Evolutionary conservation across 92 coral and sea anemone species (phyloP).

Genomic region (Epizoanthus ramosus): DNA sequence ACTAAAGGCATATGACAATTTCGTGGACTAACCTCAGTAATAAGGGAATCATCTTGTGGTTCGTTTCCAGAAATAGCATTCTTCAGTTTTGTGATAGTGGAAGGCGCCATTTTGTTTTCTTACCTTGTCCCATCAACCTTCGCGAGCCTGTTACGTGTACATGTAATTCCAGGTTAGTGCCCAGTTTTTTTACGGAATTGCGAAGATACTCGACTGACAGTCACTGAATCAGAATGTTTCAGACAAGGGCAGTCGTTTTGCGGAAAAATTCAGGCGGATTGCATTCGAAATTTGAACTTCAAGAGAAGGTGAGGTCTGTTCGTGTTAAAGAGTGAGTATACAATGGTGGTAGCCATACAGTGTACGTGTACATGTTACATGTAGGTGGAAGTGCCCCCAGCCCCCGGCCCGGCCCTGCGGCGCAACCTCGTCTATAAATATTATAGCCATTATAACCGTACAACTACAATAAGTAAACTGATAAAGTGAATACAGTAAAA

Average conservation of each 20-base stretch:
- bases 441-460: no score
- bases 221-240: constrained; percentile 49
- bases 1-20: not conserved
- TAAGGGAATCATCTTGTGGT: constrained; percentile 85
- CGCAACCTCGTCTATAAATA: no score
- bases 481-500: no score
- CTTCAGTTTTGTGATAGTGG: constrained; percentile 88
- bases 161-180: no score
- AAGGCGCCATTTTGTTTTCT: constrained; percentile 92
- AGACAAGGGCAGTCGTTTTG: constrained; percentile 81
- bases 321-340: not conserved
- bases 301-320: constrained; percentile 71
- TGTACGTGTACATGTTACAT: not conserved
- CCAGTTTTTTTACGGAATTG: no score
- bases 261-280: constrained; percentile 61
- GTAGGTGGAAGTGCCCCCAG: no score
- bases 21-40: constrained; percentile 82
- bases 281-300: constrained; percentile 65
- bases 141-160: not conserved
- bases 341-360: not conserved
- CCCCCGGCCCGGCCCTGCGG: no score
- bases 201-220: no score
- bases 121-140: not conserved
- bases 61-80: constrained; percentile 81
- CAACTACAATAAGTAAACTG: no score